Conservation (phyloP, 2,888 invertebrate species). For the Brachyptera risi region DNA sequence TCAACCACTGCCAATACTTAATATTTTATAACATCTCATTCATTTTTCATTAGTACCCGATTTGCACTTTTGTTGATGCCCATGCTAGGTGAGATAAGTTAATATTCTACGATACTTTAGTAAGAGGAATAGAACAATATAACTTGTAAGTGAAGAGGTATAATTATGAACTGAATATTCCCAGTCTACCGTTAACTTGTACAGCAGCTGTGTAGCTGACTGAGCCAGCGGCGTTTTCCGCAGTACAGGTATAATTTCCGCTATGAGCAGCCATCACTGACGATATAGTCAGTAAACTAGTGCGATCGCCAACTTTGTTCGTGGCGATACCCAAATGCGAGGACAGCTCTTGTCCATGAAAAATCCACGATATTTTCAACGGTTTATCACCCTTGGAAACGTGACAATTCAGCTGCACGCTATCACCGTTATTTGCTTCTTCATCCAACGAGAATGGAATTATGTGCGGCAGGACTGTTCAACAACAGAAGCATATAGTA, state of each 20-base stretch:
- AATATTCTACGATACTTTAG: neutral
- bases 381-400: conserved; percentile 42
- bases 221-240: conserved; percentile 42
- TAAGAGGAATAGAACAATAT: neutral
- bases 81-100: neutral
- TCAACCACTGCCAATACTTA: too few species aligned
- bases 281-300: conserved; percentile 45
- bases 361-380: conserved; percentile 37
- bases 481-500: too few species aligned
- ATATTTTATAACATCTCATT: neutral
- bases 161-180: neutral
- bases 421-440: conserved; percentile 39
- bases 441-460: conserved; percentile 40
- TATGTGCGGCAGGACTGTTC: conserved; percentile 52
- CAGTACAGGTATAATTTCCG: conserved; percentile 45
- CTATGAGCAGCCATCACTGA: conserved; percentile 46
- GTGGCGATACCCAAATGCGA: conserved; percentile 42
- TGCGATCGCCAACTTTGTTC: conserved; percentile 43
- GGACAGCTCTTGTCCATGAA: conserved; percentile 38
- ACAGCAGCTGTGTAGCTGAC: conserved; percentile 41
- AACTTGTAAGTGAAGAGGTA: neutral
- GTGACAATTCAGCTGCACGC: conserved; percentile 40
- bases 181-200: conserved; percentile 40
- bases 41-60: neutral
- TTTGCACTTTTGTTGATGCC: neutral